Evolutionary conservation across 2,797 vertebrate genomes (phyloP).

Genomic region (Falco columbarius): DNA sequence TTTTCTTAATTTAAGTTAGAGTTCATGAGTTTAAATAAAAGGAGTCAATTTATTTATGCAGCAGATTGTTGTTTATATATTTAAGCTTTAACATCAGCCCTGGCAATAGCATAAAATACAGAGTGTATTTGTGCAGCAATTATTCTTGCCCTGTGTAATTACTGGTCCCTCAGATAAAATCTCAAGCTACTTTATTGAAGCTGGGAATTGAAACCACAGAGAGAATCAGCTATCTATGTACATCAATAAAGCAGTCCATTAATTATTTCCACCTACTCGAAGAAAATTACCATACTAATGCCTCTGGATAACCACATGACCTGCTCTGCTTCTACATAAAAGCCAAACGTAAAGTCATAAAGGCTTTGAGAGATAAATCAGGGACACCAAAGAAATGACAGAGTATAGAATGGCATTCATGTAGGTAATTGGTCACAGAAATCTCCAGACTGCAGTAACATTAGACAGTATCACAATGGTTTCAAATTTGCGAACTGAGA

Average conservation of each 20-base stretch:
- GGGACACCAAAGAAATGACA: slow-evolving; percentile 21
- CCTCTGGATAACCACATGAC: slow-evolving; percentile 58
- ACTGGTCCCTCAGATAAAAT: slow-evolving; percentile 69
- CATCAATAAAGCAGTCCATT: slow-evolving; percentile 80
- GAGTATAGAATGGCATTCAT: slow-evolving; percentile 17
- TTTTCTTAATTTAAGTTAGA: background rate
- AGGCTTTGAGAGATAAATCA: slow-evolving; percentile 20
- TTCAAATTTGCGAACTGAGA: background rate
- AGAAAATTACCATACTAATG: slow-evolving; percentile 70
- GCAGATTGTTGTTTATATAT: slow-evolving; percentile 26
- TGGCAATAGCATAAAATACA: slow-evolving; percentile 23
- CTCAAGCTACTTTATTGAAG: slow-evolving; percentile 78
- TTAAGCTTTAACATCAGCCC: slow-evolving; percentile 36
- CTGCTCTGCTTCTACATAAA: slow-evolving; percentile 51
- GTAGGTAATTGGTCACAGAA: slow-evolving; percentile 35
- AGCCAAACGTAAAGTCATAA: slow-evolving; percentile 40
- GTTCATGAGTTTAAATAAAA: background rate
- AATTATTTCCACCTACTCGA: slow-evolving; percentile 79
- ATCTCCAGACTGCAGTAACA: background rate
- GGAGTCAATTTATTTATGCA: background rate
- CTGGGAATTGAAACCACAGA: slow-evolving; percentile 73
- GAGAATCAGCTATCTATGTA: slow-evolving; percentile 65
- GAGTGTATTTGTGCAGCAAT: slow-evolving; percentile 66
- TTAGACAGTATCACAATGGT: background rate
- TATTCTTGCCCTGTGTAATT: slow-evolving; percentile 74